phyloP scores from a whole-genome alignment of 2,797 vertebrate genomes.

The Capromys pilorides region DNA sequence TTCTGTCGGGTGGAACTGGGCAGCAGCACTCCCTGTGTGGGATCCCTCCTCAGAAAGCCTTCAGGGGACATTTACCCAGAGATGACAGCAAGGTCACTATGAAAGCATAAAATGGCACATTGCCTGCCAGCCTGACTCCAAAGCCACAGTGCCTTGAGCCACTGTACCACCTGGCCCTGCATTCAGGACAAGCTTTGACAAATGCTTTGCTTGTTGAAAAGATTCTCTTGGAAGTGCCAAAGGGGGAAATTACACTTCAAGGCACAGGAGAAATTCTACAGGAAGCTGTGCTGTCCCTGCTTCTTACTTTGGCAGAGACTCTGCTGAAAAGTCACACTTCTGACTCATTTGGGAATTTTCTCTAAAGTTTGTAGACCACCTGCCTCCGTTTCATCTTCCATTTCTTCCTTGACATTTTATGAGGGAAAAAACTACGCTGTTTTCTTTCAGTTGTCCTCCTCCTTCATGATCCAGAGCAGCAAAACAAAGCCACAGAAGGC shows the following conservation, averaged over 20 bases:
- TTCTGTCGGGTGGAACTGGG: not conserved
- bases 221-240: not conserved
- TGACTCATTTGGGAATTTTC: not conserved
- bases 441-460: not conserved
- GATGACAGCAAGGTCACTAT: too few species aligned
- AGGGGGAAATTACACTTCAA: not conserved
- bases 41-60: not conserved
- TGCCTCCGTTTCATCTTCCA: not conserved
- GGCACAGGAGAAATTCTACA: not conserved
- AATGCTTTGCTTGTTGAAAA: not conserved
- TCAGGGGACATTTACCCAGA: not conserved
- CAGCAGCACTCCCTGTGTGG: not conserved
- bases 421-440: not conserved
- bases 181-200: not conserved
- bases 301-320: not conserved
- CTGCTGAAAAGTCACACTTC: not conserved
- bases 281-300: not conserved
- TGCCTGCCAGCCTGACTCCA: not conserved
- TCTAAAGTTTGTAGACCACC: not conserved
- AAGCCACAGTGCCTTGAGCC: not conserved
- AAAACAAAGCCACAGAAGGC: not conserved
- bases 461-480: not conserved
- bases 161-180: not conserved
- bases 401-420: not conserved
- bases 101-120: not conserved